Evolutionary conservation across 1,140 invertebrate species (phyloP).

Genomic region (Ctenoplectra terminalis): DNA sequence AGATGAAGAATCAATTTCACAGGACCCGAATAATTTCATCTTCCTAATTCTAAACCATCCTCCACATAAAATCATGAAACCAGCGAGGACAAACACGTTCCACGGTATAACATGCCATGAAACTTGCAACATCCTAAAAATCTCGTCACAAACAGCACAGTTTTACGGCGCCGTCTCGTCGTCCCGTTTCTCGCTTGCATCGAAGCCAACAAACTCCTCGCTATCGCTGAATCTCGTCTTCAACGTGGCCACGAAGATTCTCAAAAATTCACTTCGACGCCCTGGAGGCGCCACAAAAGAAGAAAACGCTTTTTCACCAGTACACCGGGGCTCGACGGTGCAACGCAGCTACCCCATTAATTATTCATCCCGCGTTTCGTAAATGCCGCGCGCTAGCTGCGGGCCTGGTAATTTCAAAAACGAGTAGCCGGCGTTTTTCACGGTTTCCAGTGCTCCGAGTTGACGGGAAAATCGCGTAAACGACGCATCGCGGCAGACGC

Average conservation of each 20-base stretch:
- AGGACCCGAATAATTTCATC: not conserved
- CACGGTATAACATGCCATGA: not conserved
- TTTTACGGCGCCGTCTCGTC: not conserved
- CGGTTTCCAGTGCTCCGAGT: slow-evolving; percentile 14
- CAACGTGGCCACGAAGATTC: not conserved
- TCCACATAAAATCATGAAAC: no score
- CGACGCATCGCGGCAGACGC: not conserved
- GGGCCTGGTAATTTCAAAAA: slow-evolving; percentile 52
- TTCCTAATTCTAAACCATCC: not conserved
- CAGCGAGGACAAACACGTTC: not conserved
- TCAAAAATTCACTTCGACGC: slow-evolving; percentile 8
- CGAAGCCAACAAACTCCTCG: not conserved
- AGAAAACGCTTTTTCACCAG: not conserved
- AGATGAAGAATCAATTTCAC: no score
- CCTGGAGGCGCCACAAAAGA: not conserved
- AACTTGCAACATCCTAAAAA: not conserved
- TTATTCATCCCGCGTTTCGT: slow-evolving; percentile 63
- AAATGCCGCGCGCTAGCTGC: slow-evolving; percentile 48
- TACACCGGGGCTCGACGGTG: not conserved
- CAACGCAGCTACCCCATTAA: slow-evolving; percentile 36
- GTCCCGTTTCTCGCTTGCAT: not conserved
- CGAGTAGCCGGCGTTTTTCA: slow-evolving; percentile 42
- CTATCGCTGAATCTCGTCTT: not conserved
- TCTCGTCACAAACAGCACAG: not conserved
- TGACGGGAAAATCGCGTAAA: slow-evolving; percentile 38